phyloP scores from a whole-genome alignment of 2,113 vertebrate genomes.

The Boulengeromyrus knoepffleri region DNA sequence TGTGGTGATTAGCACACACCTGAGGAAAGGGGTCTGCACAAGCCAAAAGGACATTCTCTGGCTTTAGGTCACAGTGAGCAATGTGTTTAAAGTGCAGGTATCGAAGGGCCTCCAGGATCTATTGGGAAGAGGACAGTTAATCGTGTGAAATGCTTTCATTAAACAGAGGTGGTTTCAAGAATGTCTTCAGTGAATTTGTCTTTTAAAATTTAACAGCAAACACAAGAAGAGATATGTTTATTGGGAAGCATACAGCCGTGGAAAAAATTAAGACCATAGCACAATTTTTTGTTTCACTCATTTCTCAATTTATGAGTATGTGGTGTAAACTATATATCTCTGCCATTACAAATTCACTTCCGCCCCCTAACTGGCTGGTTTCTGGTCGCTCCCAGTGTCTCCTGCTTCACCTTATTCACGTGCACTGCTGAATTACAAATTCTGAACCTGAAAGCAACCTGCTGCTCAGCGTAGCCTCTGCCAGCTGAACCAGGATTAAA shows the following conservation, averaged over 20 bases:
- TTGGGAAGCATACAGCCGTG: background rate
- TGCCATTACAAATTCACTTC: too few relatives aligned
- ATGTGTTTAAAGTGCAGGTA: slow-evolving; percentile 62
- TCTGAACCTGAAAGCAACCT: too few relatives aligned
- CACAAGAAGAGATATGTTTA: background rate
- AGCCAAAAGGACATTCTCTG: slow-evolving; percentile 63
- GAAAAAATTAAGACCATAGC: too few relatives aligned
- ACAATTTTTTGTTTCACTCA: too few relatives aligned
- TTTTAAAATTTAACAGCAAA: background rate
- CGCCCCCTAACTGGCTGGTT: too few relatives aligned
- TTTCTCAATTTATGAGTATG: too few relatives aligned
- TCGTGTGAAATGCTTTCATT: background rate
- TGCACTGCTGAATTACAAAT: too few relatives aligned
- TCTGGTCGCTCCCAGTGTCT: too few relatives aligned
- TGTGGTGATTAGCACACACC: slow-evolving; percentile 33
- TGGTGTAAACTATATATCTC: background rate
- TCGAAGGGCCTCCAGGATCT: slow-evolving; percentile 63
- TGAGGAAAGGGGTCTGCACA: slow-evolving; percentile 58
- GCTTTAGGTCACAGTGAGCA: slow-evolving; percentile 67
- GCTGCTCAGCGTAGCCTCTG: too few relatives aligned
- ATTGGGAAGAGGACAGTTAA: background rate
- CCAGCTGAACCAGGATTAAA: too few relatives aligned
- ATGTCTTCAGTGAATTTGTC: background rate
- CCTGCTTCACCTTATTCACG: too few relatives aligned
- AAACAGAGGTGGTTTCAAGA: background rate